These are phyloP conservation scores for Tapirus indicus DNA, from an alignment of 2,797 vertebrate genomes.

Conservation along the genomic window DNA sequence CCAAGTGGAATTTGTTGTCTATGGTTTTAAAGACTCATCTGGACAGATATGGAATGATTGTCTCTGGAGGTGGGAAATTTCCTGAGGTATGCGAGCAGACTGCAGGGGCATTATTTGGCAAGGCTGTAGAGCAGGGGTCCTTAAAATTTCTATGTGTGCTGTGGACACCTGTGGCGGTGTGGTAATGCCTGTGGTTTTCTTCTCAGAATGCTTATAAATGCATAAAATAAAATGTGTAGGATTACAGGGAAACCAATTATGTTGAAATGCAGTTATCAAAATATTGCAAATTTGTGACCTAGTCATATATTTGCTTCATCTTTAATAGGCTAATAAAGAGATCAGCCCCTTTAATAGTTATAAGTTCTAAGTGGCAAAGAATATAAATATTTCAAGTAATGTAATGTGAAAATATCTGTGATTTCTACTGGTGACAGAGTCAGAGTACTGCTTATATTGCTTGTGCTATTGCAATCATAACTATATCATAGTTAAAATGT, in stretches of 20 bases:
- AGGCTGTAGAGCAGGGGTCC: not conserved
- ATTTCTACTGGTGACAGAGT: not conserved
- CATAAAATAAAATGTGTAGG: not conserved
- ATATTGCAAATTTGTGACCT: not conserved
- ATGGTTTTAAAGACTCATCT: not conserved
- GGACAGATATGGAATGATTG: not conserved
- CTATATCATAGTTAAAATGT: not conserved
- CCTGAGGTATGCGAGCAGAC: not conserved
- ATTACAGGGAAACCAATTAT: not conserved
- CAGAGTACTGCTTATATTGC: not conserved
- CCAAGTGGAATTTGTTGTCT: not conserved
- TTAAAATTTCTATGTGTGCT: not conserved
- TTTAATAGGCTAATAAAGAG: not conserved
- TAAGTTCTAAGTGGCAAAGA: constrained; percentile 17
- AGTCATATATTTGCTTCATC: not conserved
- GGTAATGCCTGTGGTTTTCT: not conserved
- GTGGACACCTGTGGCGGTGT: not conserved
- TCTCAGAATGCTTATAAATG: not conserved
- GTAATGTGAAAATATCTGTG: not conserved
- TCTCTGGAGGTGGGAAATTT: not conserved
- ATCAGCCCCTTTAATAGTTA: not conserved
- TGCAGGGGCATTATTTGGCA: not conserved
- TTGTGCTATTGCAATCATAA: not conserved
- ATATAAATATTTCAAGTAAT: not conserved
- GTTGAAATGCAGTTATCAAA: not conserved